Base-by-base conservation (phyloP, 2,888 invertebrate genomes). In the Oxyscelio sp. region DNA sequence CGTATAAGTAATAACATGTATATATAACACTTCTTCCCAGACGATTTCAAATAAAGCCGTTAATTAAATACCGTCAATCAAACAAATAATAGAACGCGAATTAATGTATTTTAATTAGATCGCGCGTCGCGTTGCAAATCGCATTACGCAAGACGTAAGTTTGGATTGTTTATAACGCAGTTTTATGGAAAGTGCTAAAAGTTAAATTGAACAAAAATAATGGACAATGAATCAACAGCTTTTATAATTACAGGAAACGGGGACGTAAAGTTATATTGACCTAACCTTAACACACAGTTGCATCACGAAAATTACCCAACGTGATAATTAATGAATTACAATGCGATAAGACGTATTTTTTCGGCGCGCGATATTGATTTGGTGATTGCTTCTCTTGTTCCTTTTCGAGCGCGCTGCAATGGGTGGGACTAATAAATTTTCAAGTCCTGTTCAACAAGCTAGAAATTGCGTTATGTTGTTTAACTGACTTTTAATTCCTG, bases 1-100 rank as follows among this genome's bases (percentile, higher is more conserved):
- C 40, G 52, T 56, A 21, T 43, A 71, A 71, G 65, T 59, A 66
- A 80, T 73, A 66, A 80, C 65, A 59, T 43, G 59, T n/a, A n/a
- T n/a, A n/a, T n/a, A n/a, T n/a, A n/a, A n/a, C 80, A 52, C 50
- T 73, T 71, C 65, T 73, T 66, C 73, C 48, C 22, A 48, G 50
- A 27, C 50, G 40, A 77, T 66, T n/a, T 31, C 71, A 45, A 66
- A 80, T 66, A 75, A 61, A 52, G 65, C 38, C 75, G 77, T 82
- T 83, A 73, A 83, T 83, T 84, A 80, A 84, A 84, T 66, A 34
- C 71, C 80, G 74, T 74, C 80, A 81, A 81, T 81, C 80, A 83
- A 85, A 81, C 52, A 78, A 85, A 81, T 78, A 77, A 81, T 70
- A 58, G 45, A 56, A 63, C 68, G 31, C 56, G 50, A 73, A 52